Evolutionary conservation across 2,797 vertebrate species (phyloP).

Genomic region (Aulostomus chinensis): DNA sequence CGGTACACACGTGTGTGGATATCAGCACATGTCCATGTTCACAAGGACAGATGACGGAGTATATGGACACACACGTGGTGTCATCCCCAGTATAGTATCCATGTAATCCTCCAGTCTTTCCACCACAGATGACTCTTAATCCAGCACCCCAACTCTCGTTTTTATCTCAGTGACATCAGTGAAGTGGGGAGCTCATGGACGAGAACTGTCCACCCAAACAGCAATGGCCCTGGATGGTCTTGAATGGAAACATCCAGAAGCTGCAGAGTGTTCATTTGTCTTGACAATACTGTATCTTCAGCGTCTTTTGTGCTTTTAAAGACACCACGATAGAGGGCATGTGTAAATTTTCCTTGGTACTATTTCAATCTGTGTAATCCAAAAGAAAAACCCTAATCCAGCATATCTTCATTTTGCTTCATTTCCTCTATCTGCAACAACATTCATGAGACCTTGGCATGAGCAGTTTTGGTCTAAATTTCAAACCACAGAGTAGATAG

Average conservation of each 20-base stretch:
- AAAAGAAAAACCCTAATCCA: too few species aligned
- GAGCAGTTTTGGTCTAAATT: too few species aligned
- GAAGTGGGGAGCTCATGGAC: neutral
- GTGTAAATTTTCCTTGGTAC: too few species aligned
- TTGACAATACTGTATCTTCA: too few species aligned
- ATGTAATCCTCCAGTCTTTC: slow-evolving; percentile 54
- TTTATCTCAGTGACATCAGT: slow-evolving; percentile 49
- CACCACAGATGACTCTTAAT: slow-evolving; percentile 56
- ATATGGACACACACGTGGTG: slow-evolving; percentile 17
- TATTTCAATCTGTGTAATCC: too few species aligned
- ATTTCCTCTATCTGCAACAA: neutral
- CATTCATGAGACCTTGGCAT: slow-evolving; percentile 3
- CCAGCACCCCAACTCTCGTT: slow-evolving; percentile 37
- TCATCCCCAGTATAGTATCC: slow-evolving; percentile 46
- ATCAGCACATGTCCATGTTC: neutral
- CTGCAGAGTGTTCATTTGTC: too few species aligned
- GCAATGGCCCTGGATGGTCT: too few species aligned
- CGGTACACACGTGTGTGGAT: neutral
- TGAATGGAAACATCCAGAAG: neutral
- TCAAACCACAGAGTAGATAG: too few species aligned
- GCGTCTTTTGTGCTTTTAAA: too few species aligned
- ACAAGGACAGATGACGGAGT: slow-evolving; percentile 19
- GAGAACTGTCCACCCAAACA: too few species aligned
- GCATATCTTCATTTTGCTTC: too few species aligned
- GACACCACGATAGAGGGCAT: too few species aligned